Evolutionary conservation across 1,140 invertebrate species (phyloP).

Genomic region (Drosophila malerkotliana): DNA sequence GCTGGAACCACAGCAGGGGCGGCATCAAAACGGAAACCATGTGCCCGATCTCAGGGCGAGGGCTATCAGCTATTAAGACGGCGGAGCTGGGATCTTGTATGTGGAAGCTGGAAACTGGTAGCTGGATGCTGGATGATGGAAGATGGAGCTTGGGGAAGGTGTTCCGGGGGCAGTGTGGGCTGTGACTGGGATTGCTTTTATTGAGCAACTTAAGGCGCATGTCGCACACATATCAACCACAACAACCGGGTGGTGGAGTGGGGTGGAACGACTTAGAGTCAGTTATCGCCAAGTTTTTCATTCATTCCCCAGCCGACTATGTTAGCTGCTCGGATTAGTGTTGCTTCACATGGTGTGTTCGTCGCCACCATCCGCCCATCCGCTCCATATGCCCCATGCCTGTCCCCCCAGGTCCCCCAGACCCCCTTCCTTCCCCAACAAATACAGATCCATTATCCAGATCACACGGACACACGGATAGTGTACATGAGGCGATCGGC

Average conservation of each 20-base stretch:
- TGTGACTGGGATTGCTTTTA: constrained; percentile 7
- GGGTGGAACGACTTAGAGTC: constrained; percentile 50
- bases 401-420: not conserved
- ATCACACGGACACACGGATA: constrained; percentile 64
- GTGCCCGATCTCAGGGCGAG: constrained; percentile 61
- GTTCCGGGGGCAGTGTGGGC: constrained; percentile 17
- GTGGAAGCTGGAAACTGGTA: constrained; percentile 1
- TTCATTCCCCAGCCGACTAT: constrained; percentile 54
- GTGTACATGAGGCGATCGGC: constrained; percentile 56
- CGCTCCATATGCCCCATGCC: constrained; percentile 52
- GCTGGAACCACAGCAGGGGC: constrained; percentile 24
- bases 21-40: constrained; percentile 61
- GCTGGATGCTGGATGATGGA: constrained; percentile 1
- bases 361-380: not conserved
- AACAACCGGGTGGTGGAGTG: constrained; percentile 3
- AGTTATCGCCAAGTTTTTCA: constrained; percentile 67
- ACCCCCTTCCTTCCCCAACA: not conserved
- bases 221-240: constrained; percentile 42
- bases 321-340: constrained; percentile 61
- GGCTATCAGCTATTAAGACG: constrained; percentile 48
- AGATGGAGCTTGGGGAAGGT: constrained; percentile 35
- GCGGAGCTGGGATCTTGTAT: constrained; percentile 10
- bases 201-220: constrained; percentile 32
- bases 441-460: constrained; percentile 14
- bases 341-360: constrained; percentile 52